phyloP scores from a whole-genome alignment of 2,113 vertebrate genomes.

The Pygoscelis antarcticus region DNA sequence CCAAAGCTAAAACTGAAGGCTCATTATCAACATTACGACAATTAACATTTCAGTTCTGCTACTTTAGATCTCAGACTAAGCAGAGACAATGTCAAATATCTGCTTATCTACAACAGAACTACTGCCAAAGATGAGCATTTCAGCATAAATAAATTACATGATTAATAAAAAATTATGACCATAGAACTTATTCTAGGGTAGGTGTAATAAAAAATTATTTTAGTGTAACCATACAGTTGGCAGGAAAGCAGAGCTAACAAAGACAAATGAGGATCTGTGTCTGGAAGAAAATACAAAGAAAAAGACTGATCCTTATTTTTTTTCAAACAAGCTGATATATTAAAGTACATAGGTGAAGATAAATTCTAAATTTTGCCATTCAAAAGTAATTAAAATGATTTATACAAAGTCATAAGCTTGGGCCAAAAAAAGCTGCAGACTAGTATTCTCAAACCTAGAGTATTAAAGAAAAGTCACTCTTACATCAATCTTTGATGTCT shows the following conservation, averaged over 20 bases:
- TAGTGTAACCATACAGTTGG: neutral
- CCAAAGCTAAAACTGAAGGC: neutral
- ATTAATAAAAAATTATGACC: neutral
- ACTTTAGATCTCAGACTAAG: neutral
- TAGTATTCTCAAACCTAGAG: neutral
- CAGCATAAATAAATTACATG: neutral
- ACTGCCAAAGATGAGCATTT: neutral
- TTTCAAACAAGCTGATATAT: neutral
- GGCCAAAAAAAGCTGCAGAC: neutral
- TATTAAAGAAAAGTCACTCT: conserved; percentile 57
- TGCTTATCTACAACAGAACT: neutral
- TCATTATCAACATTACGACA: neutral
- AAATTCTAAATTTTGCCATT: neutral
- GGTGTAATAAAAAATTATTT: neutral
- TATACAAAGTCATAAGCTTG: neutral
- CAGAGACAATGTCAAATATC: neutral
- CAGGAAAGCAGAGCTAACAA: neutral
- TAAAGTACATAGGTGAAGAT: neutral
- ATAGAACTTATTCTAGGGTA: neutral
- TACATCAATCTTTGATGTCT: conserved; percentile 97
- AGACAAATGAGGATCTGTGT: neutral
- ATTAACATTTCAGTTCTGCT: neutral
- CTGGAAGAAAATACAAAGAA: neutral
- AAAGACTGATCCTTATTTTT: neutral
- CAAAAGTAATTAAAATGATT: neutral